Evolutionary conservation across 1,140 invertebrate genomes (phyloP).

Genomic region (Drosophila carrolli): DNA sequence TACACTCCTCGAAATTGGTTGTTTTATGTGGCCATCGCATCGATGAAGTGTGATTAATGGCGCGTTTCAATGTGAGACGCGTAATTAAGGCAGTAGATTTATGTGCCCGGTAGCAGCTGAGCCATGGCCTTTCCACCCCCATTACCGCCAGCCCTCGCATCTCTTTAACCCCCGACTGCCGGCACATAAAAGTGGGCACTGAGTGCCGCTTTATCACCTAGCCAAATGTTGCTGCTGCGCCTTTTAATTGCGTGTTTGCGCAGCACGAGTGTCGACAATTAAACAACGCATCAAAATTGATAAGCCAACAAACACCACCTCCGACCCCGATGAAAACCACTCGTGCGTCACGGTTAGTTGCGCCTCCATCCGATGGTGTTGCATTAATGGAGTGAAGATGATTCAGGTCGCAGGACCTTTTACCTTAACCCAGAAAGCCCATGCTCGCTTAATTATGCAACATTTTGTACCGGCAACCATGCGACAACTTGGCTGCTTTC

Average conservation of each 20-base stretch:
- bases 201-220: conserved; percentile 52
- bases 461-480: conserved; percentile 55
- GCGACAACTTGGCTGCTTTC: conserved; percentile 35
- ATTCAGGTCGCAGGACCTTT: conserved; percentile 8
- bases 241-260: conserved; percentile 73
- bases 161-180: background rate
- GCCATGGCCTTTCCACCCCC: conserved; percentile 33
- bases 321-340: background rate
- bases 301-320: conserved; percentile 40
- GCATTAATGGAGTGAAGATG: conserved; percentile 58
- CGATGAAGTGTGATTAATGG: conserved; percentile 81
- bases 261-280: conserved; percentile 66
- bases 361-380: conserved; percentile 32
- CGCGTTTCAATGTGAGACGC: conserved; percentile 69
- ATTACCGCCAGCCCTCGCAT: background rate
- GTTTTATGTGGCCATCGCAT: conserved; percentile 70
- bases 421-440: conserved; percentile 58
- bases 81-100: conserved; percentile 78
- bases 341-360: conserved; percentile 47
- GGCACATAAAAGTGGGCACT: conserved; percentile 39
- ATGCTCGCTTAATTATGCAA: conserved; percentile 70
- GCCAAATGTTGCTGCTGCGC: conserved; percentile 57
- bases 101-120: conserved; percentile 59
- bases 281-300: conserved; percentile 76
- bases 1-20: conserved; percentile 57